A percentile compares a stretch with the other conserved stretches of the same genome.
These are phyloP conservation scores for Octodonta nipae DNA, from an alignment of 2,888 invertebrate species.

Conservation along the genomic window DNA sequence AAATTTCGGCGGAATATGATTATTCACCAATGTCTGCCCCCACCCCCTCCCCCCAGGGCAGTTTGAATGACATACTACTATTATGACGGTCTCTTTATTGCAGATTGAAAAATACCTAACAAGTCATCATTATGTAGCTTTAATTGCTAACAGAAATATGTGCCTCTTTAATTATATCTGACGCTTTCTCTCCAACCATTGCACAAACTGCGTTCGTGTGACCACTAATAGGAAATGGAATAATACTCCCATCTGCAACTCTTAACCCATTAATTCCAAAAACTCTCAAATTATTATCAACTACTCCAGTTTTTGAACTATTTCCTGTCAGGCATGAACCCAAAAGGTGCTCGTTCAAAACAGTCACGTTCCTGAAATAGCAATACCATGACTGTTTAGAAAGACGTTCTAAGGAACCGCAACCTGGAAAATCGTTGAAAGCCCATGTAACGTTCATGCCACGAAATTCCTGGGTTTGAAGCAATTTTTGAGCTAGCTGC, in stretches of 20 bases:
- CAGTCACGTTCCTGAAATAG: conserved; percentile 30
- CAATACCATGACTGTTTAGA: conserved; percentile 57
- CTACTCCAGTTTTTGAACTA: conserved; percentile 44
- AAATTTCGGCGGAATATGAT: no score
- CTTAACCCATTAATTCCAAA: conserved; percentile 44
- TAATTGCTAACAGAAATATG: no score
- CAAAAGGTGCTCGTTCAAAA: conserved; percentile 45
- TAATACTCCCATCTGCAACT: conserved; percentile 52
- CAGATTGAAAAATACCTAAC: no score
- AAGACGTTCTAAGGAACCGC: conserved; percentile 36
- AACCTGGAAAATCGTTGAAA: conserved; percentile 24
- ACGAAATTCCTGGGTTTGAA: conserved; percentile 38
- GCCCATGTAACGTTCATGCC: conserved; percentile 36
- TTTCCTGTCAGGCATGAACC: conserved; percentile 59
- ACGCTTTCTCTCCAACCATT: conserved; percentile 56
- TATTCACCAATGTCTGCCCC: no score
- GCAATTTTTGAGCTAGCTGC: conserved; percentile 31
- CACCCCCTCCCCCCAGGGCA: no score
- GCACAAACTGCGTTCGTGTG: conserved; percentile 54
- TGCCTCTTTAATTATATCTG: conserved; percentile 46
- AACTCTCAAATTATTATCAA: conserved; percentile 47
- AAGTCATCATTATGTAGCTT: no score
- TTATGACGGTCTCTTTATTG: no score
- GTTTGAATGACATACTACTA: no score
- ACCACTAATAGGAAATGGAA: conserved; percentile 46